Conservation (phyloP, 2,888 invertebrate genomes). For the Xylota sylvarum region DNA sequence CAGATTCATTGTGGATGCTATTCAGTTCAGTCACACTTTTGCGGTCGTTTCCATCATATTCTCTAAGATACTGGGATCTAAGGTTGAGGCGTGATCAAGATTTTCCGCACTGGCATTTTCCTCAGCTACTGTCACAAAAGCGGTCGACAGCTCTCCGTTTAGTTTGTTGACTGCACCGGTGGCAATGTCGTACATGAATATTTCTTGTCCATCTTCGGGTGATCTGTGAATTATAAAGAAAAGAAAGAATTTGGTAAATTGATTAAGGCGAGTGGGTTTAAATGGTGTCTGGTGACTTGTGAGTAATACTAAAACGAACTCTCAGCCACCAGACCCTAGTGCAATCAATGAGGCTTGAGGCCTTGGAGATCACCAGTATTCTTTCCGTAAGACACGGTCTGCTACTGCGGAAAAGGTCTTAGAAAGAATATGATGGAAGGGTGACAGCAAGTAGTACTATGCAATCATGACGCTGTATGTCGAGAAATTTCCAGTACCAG, state of each 20-base stretch:
- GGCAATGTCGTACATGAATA: slow-evolving; percentile 94
- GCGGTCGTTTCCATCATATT: slow-evolving; percentile 81
- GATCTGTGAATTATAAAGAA: slow-evolving; percentile 78
- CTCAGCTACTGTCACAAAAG: slow-evolving; percentile 95
- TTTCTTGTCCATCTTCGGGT: slow-evolving; percentile 87
- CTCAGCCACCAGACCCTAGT: too few relatives aligned
- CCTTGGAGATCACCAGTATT: too few relatives aligned
- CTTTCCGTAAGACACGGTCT: too few relatives aligned
- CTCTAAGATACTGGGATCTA: slow-evolving; percentile 82
- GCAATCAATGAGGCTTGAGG: too few relatives aligned
- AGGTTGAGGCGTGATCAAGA: slow-evolving; percentile 86
- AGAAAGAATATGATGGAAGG: too few relatives aligned
- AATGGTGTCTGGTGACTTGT: too few relatives aligned
- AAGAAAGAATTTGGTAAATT: neutral
- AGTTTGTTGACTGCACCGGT: slow-evolving; percentile 91
- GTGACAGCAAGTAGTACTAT: too few relatives aligned
- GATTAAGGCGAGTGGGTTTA: too few relatives aligned
- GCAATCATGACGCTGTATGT: too few relatives aligned
- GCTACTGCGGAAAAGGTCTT: too few relatives aligned
- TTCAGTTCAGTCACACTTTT: slow-evolving; percentile 61
- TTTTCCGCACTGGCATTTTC: slow-evolving; percentile 91
- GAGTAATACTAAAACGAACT: too few relatives aligned
- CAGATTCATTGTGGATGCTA: slow-evolving; percentile 28
- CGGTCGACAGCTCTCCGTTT: slow-evolving; percentile 92
- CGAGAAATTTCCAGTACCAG: too few relatives aligned